Percentiles rank a stretch among this genome's conserved stretches.
phyloP scores from a whole-genome alignment of 1,140 invertebrate genomes.

The Magallana angulata region DNA sequence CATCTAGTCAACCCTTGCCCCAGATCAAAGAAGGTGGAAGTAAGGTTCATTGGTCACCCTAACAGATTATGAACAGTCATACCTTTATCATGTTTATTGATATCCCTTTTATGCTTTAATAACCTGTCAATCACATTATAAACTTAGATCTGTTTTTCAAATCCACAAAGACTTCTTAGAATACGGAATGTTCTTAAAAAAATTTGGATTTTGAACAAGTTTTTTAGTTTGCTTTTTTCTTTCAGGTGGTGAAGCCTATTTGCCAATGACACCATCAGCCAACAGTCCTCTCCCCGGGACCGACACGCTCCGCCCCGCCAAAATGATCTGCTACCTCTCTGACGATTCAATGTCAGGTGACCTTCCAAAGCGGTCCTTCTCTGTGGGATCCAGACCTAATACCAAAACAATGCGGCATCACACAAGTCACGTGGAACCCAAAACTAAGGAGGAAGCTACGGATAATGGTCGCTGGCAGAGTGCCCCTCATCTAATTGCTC shows the following conservation, averaged over 20 bases:
- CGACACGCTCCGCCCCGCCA: conserved; percentile 67
- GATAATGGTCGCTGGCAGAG: conserved; percentile 72
- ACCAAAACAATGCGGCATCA: conserved; percentile 44
- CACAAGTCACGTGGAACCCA: conserved; percentile 56
- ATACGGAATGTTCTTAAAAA: too few relatives aligned
- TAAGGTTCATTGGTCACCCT: conserved; percentile 55
- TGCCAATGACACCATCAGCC: conserved; percentile 67
- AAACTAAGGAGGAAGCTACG: conserved; percentile 58
- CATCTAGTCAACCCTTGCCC: conserved; percentile 68
- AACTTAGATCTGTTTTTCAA: too few relatives aligned
- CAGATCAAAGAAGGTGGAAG: conserved; percentile 74
- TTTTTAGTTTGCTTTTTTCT: background rate
- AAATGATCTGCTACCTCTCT: conserved; percentile 72
- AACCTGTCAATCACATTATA: too few relatives aligned
- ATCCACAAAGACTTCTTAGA: too few relatives aligned
- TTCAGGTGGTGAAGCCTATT: conserved; percentile 71
- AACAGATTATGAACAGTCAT: too few relatives aligned
- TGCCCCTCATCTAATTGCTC: conserved; percentile 73
- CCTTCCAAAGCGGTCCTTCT: conserved; percentile 87
- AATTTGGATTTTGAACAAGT: too few relatives aligned
- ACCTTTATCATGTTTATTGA: too few relatives aligned
- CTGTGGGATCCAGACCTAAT: conserved; percentile 89
- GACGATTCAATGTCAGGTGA: conserved; percentile 71
- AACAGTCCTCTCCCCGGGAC: conserved; percentile 62
- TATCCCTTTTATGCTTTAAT: too few relatives aligned